phyloP scores from a whole-genome alignment of 1,140 invertebrate genomes.

The Plutomurus gul region DNA sequence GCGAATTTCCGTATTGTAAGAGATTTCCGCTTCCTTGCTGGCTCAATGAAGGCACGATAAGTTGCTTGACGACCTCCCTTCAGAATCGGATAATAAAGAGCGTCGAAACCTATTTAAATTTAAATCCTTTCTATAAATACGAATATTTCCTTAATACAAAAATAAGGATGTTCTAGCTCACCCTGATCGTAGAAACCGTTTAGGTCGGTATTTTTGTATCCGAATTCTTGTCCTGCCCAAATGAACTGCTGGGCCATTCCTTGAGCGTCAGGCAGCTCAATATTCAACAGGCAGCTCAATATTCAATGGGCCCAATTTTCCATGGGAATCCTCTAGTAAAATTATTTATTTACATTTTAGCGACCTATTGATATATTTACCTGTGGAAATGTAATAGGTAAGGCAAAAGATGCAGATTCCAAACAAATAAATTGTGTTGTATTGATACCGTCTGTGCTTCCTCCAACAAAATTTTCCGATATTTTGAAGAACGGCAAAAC shows the following conservation, averaged over 20 bases:
- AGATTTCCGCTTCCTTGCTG: not conserved
- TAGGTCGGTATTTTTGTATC: slow-evolving; percentile 83
- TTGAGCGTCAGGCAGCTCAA: slow-evolving; percentile 34
- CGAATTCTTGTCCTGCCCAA: slow-evolving; percentile 80
- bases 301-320: not conserved
- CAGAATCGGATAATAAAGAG: slow-evolving; percentile 35
- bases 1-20: slow-evolving; percentile 38
- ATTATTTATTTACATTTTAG: too few species aligned
- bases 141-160: not conserved
- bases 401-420: too few species aligned
- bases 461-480: slow-evolving; percentile 64
- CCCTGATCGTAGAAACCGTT: slow-evolving; percentile 65
- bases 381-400: too few species aligned
- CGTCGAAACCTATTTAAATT: slow-evolving; percentile 41
- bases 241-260: slow-evolving; percentile 58
- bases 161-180: not conserved
- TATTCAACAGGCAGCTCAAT: slow-evolving; percentile 28
- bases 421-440: too few species aligned
- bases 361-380: too few species aligned
- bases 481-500: slow-evolving; percentile 82
- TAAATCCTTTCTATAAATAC: not conserved
- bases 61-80: slow-evolving; percentile 34
- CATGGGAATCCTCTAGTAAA: not conserved
- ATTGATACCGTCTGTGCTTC: not conserved
- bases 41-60: slow-evolving; percentile 41